phyloP scores from a whole-genome alignment of 2,888 invertebrate genomes.

The Holacanthella duospinosa region DNA sequence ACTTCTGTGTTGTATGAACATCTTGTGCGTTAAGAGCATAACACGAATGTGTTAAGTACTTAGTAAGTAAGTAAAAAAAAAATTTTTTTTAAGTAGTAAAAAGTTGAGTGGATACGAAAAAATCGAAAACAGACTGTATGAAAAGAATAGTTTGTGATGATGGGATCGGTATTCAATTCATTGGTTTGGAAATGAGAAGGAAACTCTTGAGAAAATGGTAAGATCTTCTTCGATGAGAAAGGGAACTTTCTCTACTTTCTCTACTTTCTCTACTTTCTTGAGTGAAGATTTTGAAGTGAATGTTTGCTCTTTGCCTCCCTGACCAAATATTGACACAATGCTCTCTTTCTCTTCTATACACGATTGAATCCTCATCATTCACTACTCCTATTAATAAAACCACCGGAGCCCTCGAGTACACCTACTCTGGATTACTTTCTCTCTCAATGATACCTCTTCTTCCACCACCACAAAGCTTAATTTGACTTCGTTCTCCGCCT shows the following conservation, averaged over 20 bases:
- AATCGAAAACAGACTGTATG: neutral
- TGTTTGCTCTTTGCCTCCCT: slow-evolving; percentile 12
- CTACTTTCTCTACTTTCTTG: too few relatives aligned
- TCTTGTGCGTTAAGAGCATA: too few relatives aligned
- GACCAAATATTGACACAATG: slow-evolving; percentile 27
- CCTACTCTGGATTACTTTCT: too few relatives aligned
- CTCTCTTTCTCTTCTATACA: slow-evolving; percentile 10
- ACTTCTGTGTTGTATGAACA: too few relatives aligned
- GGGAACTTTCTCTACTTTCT: neutral
- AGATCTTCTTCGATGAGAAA: slow-evolving; percentile 9
- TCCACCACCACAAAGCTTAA: neutral
- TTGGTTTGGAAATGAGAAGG: slow-evolving; percentile 1
- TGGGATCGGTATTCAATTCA: slow-evolving; percentile 3
- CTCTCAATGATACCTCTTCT: neutral
- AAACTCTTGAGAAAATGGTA: neutral
- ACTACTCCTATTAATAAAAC: slow-evolving; percentile 3
- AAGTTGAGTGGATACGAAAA: too few relatives aligned
- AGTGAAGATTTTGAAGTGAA: neutral
- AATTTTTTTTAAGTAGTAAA: too few relatives aligned
- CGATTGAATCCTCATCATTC: slow-evolving; percentile 5
- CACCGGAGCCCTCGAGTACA: neutral
- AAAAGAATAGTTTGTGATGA: neutral
- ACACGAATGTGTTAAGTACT: too few relatives aligned
- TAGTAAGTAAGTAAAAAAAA: too few relatives aligned
- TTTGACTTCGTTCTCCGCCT: neutral